Percentiles rank a stretch among this genome's conserved stretches.
Evolutionary conservation across 2,113 vertebrate species (phyloP).

Genomic region (Nycticebus coucang): DNA sequence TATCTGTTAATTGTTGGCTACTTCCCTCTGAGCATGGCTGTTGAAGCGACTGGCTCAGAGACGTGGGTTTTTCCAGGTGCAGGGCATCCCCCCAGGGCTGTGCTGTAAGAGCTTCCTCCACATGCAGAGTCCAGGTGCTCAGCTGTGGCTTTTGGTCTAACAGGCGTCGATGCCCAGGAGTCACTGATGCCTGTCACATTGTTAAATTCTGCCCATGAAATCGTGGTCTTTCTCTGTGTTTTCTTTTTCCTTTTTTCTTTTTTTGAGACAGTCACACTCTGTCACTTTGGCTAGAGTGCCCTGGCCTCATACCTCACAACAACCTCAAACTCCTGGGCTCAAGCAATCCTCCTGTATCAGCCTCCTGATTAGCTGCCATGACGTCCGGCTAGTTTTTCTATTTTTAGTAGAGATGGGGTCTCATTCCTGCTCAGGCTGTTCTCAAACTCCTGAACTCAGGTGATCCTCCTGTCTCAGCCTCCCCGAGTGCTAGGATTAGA

Average conservation of each 20-base stretch:
- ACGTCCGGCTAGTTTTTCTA: too few relatives aligned
- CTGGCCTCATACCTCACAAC: too few relatives aligned
- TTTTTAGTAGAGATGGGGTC: too few relatives aligned
- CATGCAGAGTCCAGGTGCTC: not conserved
- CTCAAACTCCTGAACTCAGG: too few relatives aligned
- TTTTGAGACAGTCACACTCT: too few relatives aligned
- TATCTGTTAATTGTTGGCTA: slow-evolving; percentile 40
- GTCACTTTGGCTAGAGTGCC: too few relatives aligned
- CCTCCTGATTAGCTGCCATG: too few relatives aligned
- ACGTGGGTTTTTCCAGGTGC: not conserved
- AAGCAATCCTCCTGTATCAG: too few relatives aligned
- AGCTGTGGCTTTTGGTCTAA: not conserved
- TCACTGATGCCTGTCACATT: not conserved
- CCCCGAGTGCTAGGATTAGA: too few relatives aligned
- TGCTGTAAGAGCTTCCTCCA: not conserved
- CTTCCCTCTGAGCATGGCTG: not conserved
- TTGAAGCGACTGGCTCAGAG: not conserved
- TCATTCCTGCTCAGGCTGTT: too few relatives aligned
- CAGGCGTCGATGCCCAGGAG: not conserved
- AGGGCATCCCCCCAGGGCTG: not conserved
- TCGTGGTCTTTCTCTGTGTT: not conserved
- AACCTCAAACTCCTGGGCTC: too few relatives aligned
- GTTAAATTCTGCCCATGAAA: not conserved
- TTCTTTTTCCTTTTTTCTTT: not conserved
- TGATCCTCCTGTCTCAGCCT: too few relatives aligned